phyloP scores from a whole-genome alignment of 1,140 invertebrate genomes.

The Formica selysi region DNA sequence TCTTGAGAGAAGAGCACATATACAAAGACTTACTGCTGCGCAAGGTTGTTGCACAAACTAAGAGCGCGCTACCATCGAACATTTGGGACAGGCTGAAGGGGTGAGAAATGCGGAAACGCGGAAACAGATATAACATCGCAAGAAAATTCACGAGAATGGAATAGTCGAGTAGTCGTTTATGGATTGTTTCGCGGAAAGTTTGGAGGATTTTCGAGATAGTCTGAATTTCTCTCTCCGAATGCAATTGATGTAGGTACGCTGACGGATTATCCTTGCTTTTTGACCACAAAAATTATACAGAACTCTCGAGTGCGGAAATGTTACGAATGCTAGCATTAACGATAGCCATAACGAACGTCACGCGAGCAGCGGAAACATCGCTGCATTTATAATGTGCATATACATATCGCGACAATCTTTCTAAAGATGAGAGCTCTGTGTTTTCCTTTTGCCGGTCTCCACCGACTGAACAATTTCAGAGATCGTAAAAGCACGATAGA shows the following conservation, averaged over 20 bases:
- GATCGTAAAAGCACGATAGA: constrained; percentile 2
- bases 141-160: constrained; percentile 24
- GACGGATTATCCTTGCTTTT: neutral
- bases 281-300: neutral
- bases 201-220: neutral
- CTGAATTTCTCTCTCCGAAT: neutral
- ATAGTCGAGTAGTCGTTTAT: constrained; percentile 35
- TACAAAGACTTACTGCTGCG: neutral
- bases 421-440: neutral
- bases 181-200: constrained; percentile 28
- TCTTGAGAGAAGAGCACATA: neutral
- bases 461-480: constrained; percentile 1
- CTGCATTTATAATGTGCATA: neutral
- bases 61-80: neutral
- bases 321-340: neutral
- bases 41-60: neutral
- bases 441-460: neutral
- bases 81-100: neutral
- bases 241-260: neutral
- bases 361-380: neutral
- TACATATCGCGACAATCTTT: neutral
- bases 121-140: neutral
- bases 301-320: neutral
- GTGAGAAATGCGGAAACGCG: neutral
- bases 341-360: neutral